Conservation (phyloP, 2,888 invertebrate species). For the Dendrolimus pini region DNA sequence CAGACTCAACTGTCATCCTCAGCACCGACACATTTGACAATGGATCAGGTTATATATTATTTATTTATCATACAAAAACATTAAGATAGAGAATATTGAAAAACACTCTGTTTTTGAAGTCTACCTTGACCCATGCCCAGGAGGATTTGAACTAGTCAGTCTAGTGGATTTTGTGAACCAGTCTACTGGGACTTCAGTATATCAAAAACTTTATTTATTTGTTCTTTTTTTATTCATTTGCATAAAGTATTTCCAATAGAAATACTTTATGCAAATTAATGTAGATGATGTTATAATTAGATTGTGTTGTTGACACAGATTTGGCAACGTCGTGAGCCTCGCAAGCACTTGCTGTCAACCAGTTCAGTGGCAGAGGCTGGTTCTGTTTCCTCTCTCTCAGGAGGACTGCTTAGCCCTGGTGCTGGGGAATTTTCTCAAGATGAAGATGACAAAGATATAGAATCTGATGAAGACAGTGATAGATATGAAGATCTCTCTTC, state of each 20-base stretch:
- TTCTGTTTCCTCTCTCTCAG: conserved; percentile 89
- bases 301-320: conserved; percentile 61
- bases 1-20: conserved; percentile 88
- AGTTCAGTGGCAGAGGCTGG: conserved; percentile 91
- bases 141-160: not conserved
- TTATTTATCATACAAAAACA: not conserved
- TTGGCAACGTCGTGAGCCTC: conserved; percentile 91
- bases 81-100: not conserved
- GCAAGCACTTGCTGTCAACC: conserved; percentile 90
- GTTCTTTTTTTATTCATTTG: not conserved
- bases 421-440: conserved; percentile 87
- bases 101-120: not conserved
- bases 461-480: conserved; percentile 90
- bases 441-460: conserved; percentile 84
- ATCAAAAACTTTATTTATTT: not conserved
- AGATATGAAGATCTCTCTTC: conserved; percentile 92
- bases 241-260: too few species aligned
- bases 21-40: conserved; percentile 89
- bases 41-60: conserved; percentile 77
- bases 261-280: not conserved
- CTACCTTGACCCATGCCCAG: not conserved
- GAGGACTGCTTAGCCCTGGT: conserved; percentile 89
- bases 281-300: not conserved
- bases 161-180: not conserved
- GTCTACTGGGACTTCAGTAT: not conserved